These are phyloP conservation scores for Platysternon megacephalum DNA, from an alignment of 2,113 vertebrate genomes.

Conservation along the genomic window DNA sequence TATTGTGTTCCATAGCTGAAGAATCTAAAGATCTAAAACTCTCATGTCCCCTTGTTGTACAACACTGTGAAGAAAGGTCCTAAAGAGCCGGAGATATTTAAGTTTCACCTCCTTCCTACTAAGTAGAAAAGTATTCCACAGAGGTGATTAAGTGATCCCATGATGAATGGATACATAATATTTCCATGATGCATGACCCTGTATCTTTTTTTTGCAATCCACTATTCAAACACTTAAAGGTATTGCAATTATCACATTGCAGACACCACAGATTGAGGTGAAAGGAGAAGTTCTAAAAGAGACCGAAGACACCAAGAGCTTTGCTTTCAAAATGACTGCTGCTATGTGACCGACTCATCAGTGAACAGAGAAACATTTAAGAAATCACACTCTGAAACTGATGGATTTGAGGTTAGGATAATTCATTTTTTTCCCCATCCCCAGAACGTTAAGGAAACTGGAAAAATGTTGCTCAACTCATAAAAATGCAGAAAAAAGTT, in stretches of 20 bases:
- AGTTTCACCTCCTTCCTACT: not conserved
- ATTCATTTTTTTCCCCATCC: not conserved
- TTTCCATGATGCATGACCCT: not conserved
- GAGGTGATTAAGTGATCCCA: not conserved
- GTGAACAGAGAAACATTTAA: not conserved
- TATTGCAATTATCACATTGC: not conserved
- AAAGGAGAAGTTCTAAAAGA: not conserved
- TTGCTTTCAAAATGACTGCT: conserved; percentile 27
- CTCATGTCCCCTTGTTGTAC: not conserved
- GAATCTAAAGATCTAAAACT: not conserved
- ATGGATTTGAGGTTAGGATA: not conserved
- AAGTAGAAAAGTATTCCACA: not conserved
- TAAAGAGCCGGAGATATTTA: not conserved
- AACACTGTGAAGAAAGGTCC: not conserved
- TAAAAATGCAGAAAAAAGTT: not conserved
- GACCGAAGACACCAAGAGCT: not conserved
- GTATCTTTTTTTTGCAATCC: not conserved
- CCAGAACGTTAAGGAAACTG: not conserved
- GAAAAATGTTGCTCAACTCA: not conserved
- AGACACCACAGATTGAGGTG: not conserved
- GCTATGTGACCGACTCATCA: not conserved
- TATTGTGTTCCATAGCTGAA: not conserved
- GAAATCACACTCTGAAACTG: not conserved
- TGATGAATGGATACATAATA: not conserved
- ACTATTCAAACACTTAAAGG: not conserved